Evolutionary conservation across 2,888 invertebrate genomes (phyloP), one percentile per base, ranked within the genome.

Genomic region (Mesorhabditis spiculigera): DNA sequence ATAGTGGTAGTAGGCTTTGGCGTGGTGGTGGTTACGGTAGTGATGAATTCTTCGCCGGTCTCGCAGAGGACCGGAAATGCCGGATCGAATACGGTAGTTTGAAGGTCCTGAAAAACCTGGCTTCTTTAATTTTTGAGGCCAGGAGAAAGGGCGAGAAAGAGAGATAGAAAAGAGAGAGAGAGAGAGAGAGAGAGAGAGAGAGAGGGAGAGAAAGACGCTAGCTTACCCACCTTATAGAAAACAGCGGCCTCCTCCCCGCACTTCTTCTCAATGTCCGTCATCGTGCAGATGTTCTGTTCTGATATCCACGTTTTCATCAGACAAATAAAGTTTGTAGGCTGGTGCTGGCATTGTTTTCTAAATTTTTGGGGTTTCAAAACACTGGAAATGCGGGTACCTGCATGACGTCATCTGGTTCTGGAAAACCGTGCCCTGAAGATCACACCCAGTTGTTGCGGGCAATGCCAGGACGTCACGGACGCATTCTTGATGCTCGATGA

Each of bases 221-320:
- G 28, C 3, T 3, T 1, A 28, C n/a, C 1, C 8, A 50, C 58
- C 58, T n/a, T 50, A 71, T 85, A 85, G 67, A 85, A 71, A 5
- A 66, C 71, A 4, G 79, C 75, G 0, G 85, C 83, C 45, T 80
- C 77, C 6, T 64, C 50, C 5, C 85, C 85, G 71, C 85, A 85
- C 64, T 81, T 77, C 16, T 74, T 65, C 8, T 79, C 72, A 50
- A 80, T 79, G 61, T 80, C 80, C 42, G 75, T 75, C 66, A 80
- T 41, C 4, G 82, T 84, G 75, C 85, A 85, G 6, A 80, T 76
- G 65, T 82, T 83, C 69, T 85, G 84, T 66, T 83, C 83, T 5
- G 81, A 80, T 42, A 85, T 80, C 85, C 85, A 85, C 3, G 78
- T 79, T 66, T 78, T 70, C 81, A 85, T 80, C 69, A 81, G 75